Conservation (phyloP, 2,888 invertebrate species). For the Arrhopalites spinosus region DNA sequence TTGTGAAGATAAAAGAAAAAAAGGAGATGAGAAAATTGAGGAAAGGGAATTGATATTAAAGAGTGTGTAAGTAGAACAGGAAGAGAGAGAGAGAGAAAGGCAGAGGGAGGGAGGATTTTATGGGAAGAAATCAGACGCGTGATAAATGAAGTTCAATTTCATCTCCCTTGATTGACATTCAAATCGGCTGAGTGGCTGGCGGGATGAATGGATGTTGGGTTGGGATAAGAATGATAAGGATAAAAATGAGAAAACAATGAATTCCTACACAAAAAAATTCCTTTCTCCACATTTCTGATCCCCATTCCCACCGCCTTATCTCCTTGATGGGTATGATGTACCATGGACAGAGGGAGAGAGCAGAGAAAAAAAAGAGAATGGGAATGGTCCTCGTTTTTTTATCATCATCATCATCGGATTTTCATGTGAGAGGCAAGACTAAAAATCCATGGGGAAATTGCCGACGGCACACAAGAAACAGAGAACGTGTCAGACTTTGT, state of each 20-base stretch:
- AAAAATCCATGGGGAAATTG: constrained; percentile 28
- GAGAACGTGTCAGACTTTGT: background rate
- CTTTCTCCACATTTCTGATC: background rate
- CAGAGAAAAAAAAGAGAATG: too few species aligned
- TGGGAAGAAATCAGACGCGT: constrained; percentile 21
- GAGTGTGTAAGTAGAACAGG: constrained; percentile 21
- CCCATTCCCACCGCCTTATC: background rate
- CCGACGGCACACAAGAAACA: background rate
- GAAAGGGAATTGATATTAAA: constrained; percentile 17
- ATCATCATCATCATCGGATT: constrained; percentile 18
- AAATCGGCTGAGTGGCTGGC: constrained; percentile 20
- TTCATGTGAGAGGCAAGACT: background rate
- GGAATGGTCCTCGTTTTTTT: background rate
- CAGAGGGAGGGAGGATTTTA: background rate
- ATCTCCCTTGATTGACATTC: constrained; percentile 34
- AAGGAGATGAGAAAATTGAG: background rate
- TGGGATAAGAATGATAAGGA: constrained; percentile 23
- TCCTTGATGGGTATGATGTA: background rate
- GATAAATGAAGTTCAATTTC: constrained; percentile 35
- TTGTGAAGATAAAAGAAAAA: background rate
- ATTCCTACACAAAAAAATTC: background rate
- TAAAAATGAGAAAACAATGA: constrained; percentile 37
- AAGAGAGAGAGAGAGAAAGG: background rate
- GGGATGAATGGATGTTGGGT: constrained; percentile 8
- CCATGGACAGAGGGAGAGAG: background rate